Conservation (phyloP, 2,888 invertebrate genomes). For the Bembecia ichneumoniformis region DNA sequence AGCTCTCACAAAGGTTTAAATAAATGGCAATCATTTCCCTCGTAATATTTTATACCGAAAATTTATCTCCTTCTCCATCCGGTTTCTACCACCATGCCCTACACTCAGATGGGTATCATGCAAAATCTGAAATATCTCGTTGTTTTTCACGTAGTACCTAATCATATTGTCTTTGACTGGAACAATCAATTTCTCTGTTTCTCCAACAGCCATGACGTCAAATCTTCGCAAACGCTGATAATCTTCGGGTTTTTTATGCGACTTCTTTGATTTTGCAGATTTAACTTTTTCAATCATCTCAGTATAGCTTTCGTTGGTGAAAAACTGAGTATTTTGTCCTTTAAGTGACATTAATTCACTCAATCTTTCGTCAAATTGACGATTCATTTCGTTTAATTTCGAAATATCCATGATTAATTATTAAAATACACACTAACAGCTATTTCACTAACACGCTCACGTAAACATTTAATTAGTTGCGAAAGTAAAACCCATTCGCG, state of each 20-base stretch:
- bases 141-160: not conserved
- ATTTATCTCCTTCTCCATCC: constrained; percentile 7
- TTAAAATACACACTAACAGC: too few species aligned
- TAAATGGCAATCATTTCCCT: constrained; percentile 12
- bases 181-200: not conserved
- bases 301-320: not conserved
- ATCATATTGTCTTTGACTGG: not conserved
- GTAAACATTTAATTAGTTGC: too few species aligned
- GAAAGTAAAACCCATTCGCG: too few species aligned
- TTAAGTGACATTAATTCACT: not conserved
- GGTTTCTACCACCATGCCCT: not conserved
- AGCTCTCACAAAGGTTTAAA: constrained; percentile 11
- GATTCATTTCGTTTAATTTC: not conserved
- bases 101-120: not conserved
- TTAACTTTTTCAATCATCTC: not conserved
- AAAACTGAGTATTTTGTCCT: not conserved
- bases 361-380: not conserved
- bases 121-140: not conserved
- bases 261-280: not conserved
- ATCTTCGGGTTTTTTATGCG: not conserved
- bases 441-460: too few species aligned
- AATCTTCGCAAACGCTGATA: not conserved
- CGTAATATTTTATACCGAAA: constrained; percentile 13
- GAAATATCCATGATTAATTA: too few species aligned
- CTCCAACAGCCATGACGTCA: not conserved